A percentile compares a stretch with the other conserved stretches of the same genome.
Conservation (phyloP, 1,140 invertebrate genomes). For the Drosophila fuyamai region DNA sequence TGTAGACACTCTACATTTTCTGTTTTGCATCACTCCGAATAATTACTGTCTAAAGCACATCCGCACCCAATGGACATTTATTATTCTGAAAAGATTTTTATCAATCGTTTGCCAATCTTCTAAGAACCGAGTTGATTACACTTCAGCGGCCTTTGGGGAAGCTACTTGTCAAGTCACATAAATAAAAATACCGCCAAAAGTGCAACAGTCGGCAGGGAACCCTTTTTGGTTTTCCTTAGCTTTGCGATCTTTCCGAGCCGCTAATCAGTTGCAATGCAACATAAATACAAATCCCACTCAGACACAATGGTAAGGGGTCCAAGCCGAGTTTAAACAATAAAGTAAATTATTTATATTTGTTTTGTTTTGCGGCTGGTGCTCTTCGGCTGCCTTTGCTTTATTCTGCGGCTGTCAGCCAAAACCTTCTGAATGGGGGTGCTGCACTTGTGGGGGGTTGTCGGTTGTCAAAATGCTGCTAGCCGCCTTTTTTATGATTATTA, state of each 20-base stretch:
- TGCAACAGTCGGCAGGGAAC: slow-evolving; percentile 46
- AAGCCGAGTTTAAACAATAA: slow-evolving; percentile 65
- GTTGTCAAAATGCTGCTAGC: slow-evolving; percentile 64
- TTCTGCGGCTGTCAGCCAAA: slow-evolving; percentile 66
- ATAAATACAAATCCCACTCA: slow-evolving; percentile 34
- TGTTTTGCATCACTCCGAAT: too few relatives aligned
- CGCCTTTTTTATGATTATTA: slow-evolving; percentile 80
- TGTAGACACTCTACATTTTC: too few relatives aligned
- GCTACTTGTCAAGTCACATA: slow-evolving; percentile 52
- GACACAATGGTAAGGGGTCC: slow-evolving; percentile 13
- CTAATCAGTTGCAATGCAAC: slow-evolving; percentile 54
- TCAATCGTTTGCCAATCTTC: slow-evolving; percentile 1
- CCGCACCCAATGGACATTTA: background rate
- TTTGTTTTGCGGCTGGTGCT: slow-evolving; percentile 24
- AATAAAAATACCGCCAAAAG: slow-evolving; percentile 52
- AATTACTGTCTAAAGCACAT: too few relatives aligned
- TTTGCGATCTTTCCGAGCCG: slow-evolving; percentile 11
- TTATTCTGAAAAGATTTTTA: slow-evolving; percentile 1
- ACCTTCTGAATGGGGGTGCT: slow-evolving; percentile 38
- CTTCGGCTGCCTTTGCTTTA: slow-evolving; percentile 28
- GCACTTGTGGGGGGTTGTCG: slow-evolving; percentile 23
- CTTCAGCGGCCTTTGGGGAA: slow-evolving; percentile 18
- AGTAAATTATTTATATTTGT: slow-evolving; percentile 78
- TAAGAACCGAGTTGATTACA: background rate
- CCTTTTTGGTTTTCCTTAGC: slow-evolving; percentile 1